Conservation (phyloP, 2,113 vertebrate genomes). For the Pipa parva region DNA sequence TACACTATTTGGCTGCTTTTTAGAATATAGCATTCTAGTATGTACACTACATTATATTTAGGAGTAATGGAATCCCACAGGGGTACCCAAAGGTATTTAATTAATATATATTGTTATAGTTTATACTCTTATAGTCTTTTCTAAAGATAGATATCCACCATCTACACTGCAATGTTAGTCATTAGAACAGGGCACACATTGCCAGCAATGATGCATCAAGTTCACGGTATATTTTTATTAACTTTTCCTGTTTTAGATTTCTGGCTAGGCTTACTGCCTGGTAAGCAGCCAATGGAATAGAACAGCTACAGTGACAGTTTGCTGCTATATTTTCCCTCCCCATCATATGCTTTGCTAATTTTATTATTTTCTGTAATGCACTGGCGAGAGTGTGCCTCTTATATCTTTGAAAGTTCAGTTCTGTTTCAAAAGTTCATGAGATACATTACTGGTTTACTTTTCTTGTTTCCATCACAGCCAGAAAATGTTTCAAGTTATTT, state of each 20-base stretch:
- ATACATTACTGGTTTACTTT: no score
- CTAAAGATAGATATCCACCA: conserved; percentile 17
- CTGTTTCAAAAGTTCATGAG: conserved; percentile 26
- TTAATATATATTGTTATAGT: no score
- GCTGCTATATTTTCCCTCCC: conserved; percentile 28
- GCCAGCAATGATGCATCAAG: conserved; percentile 20
- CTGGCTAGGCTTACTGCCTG: conserved; percentile 32
- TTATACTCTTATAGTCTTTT: no score
- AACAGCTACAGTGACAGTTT: conserved; percentile 29
- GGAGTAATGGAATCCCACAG: no score
- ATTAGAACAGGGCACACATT: conserved; percentile 13
- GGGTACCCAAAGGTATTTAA: no score
- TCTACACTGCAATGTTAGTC: conserved; percentile 21
- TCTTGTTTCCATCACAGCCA: no score
- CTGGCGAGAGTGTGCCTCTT: conserved; percentile 2
- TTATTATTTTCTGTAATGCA: conserved; percentile 31
- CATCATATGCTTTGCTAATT: conserved; percentile 36
- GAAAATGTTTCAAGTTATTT: no score
- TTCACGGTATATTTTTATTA: conserved; percentile 26
- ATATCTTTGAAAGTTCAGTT: conserved; percentile 21
- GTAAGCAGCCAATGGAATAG: conserved; percentile 38
- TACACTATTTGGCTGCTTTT: no score
- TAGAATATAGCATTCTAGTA: no score
- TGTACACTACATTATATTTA: no score
- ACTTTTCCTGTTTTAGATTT: conserved; percentile 31